Conservation (phyloP, 2,888 invertebrate species). For the Eristalis intricaria region DNA sequence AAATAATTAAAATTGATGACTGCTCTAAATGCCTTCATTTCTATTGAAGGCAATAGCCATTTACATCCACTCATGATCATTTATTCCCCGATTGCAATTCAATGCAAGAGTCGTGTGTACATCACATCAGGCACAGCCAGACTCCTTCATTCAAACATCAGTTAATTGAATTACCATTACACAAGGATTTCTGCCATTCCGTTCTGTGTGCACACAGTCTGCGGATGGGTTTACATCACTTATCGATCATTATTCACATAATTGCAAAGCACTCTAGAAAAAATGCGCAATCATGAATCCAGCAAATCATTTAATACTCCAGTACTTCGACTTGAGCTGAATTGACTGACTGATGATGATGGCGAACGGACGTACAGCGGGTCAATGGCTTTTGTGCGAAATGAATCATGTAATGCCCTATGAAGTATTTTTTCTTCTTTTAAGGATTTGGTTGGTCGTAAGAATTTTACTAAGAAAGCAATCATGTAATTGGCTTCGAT, state of each 20-base stretch:
- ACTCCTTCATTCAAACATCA: slow-evolving; percentile 8
- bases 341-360: not conserved
- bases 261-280: not conserved
- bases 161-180: slow-evolving; percentile 18
- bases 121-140: not conserved
- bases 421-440: not conserved
- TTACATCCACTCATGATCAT: not conserved
- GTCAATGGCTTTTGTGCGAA: not conserved
- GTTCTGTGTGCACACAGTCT: not conserved
- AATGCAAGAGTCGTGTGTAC: not conserved
- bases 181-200: not conserved
- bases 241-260: slow-evolving; percentile 2
- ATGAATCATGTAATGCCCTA: not conserved
- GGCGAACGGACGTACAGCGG: not conserved
- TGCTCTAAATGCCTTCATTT: not conserved
- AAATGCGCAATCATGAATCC: slow-evolving; percentile 7
- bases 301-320: slow-evolving; percentile 26
- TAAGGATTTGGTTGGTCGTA: not conserved
- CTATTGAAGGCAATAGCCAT: not conserved
- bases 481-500: not conserved
- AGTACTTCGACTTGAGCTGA: not conserved
- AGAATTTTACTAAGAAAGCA: not conserved
- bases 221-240: slow-evolving; percentile 2
- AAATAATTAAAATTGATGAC: not conserved
- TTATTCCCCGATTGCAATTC: not conserved